Base-by-base conservation (phyloP, 2,797 vertebrate species). In the Pipistrellus pygmaeus region DNA sequence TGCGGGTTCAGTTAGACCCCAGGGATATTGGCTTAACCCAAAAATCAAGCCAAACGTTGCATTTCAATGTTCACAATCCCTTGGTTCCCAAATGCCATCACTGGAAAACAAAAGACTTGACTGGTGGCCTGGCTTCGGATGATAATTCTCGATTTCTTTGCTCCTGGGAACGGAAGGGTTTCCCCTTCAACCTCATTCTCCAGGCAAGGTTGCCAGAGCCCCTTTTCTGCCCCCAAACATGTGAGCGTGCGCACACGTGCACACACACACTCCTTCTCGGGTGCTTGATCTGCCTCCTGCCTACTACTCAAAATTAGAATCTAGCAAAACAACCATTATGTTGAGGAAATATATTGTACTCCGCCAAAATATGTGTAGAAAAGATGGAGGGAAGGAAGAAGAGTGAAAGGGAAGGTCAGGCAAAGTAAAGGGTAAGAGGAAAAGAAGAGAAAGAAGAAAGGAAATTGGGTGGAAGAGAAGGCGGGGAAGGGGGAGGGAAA, bases 101-200 rank as follows among this genome's bases (percentile, higher is more conserved):
- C 82, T 80, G 46, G 72, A 72, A 96, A 94, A 88, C 83, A 93
- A 94, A 90, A 95, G 77, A 71, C 21, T 76, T 46, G 84, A 77
- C 38, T 77, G 62, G 77, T 23, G 1, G 78, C 69, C 73, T 91
- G 92, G 64, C 77, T 85, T 87, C 35, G 13, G 87, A 55, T 38
- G 72, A 6, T 32, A 92, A 57, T 83, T 78, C 84, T 92, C 57
- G 23, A 48, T 71, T 2, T 4, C 38, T 88, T 93, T 77, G 76
- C 73, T 96, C n/a, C 44, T 51, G 13, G 41, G 66, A 90, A 84
- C 46, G 44, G 60, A 90, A 53, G 21, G 41, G 38, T 23, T 11
- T n/a, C 66, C 62, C 46, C 17, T 68, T 62, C 20, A 80, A 60
- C 32, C 64, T 90, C 69, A 46, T 48, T 75, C 44, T 44, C 27